These are phyloP conservation scores for Orestias chungarensis DNA, from an alignment of 2,797 vertebrate species.

Conservation along the genomic window DNA sequence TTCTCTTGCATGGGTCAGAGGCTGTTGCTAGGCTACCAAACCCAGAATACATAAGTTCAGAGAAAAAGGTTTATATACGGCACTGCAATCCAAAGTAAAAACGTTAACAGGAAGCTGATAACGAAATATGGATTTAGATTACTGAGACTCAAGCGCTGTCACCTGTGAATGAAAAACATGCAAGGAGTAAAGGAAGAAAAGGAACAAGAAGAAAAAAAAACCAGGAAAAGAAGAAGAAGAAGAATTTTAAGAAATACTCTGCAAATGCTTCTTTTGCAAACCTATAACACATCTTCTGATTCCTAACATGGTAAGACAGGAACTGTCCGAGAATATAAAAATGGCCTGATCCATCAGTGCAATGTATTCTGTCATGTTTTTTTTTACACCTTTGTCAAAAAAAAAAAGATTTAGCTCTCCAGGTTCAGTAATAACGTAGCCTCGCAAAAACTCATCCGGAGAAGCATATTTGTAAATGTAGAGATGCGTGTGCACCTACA, in stretches of 20 bases:
- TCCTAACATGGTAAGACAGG: neutral
- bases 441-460: constrained; percentile 17
- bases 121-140: constrained; percentile 49
- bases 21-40: constrained; percentile 86
- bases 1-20: constrained; percentile 80
- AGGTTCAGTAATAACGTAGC: constrained; percentile 11
- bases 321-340: constrained; percentile 3
- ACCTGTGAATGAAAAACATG: constrained; percentile 19
- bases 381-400: constrained; percentile 15
- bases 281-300: neutral
- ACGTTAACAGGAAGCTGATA: constrained; percentile 64
- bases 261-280: neutral
- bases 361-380: constrained; percentile 25
- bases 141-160: constrained; percentile 36
- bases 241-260: neutral
- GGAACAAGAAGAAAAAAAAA: neutral
- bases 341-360: constrained; percentile 11
- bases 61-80: constrained; percentile 74
- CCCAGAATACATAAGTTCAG: constrained; percentile 80
- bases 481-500: constrained; percentile 12
- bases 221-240: neutral
- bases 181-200: neutral
- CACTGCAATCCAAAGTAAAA: constrained; percentile 75
- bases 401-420: constrained; percentile 29
- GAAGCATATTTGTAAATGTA: constrained; percentile 10